Evolutionary conservation across 1,140 invertebrate genomes (phyloP), one percentile per base, ranked within the genome.

Genomic region (Trichomalopsis sarcophagae): DNA sequence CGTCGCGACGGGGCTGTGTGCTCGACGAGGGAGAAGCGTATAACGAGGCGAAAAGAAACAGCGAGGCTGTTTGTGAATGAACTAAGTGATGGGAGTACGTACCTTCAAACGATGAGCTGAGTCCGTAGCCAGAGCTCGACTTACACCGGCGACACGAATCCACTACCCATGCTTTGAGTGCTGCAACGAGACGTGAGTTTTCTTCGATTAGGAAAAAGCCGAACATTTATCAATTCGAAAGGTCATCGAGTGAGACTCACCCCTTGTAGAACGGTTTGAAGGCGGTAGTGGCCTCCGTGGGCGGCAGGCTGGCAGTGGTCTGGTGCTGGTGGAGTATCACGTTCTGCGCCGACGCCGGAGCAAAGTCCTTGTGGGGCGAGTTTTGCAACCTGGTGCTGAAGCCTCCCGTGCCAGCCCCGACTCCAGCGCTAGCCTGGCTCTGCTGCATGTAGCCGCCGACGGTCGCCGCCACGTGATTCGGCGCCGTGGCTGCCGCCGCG

Each of bases 211-310:
- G 23, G 36, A 74, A 74, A 36, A 21, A 36, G n/a, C n/a, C 21
- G 6, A n/a, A 62, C 4, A 27, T 27, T 27, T 27, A 27, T 27
- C 1, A 27, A 27, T 27, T 27, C 17, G 17, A 21, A 62, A 62
- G 14, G 55, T n/a, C 14, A 7, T 62, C 21, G 55, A 62, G 55
- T 78, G 50, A 88, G 9, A 93, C 93, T 94, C 91, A 97, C 97
- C 96, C 97, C 94, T 97, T 98, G 91, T 97, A 97, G 92, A 97
- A 97, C 78, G 97, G 97, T 92, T 97, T 97, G 90, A 97, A 98
- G 89, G 96, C 96, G 66, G 96, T 95, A 87, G 95, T 94, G 87
- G 95, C 93, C 90, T 92, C 93, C 88, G 92, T 92, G 71, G 92
- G 90, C 88, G 91, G 92, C 88, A 93, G 84, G 55, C 91, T 93